These are phyloP conservation scores for Aphelinus certus DNA, from an alignment of 1,140 invertebrate species.

Conservation along the genomic window DNA sequence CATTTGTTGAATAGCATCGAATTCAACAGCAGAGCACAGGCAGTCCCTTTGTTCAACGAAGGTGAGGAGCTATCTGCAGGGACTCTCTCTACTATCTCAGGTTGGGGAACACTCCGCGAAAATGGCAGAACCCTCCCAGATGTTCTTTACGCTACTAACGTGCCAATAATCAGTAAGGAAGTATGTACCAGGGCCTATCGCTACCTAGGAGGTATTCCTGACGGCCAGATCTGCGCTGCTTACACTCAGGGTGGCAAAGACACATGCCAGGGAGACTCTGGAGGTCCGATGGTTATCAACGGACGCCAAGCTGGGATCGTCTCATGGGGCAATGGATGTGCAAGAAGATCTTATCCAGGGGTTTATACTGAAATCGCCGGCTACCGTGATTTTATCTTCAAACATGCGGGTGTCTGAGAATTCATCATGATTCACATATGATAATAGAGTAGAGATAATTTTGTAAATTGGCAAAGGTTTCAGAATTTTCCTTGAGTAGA, in stretches of 20 bases:
- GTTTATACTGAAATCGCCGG: conserved; percentile 48
- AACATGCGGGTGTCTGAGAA: conserved; percentile 14
- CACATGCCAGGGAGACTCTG: conserved; percentile 74
- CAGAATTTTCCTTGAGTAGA: too few relatives aligned
- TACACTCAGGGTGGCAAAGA: conserved; percentile 58
- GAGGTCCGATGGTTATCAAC: conserved; percentile 70
- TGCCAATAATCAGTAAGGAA: conserved; percentile 35
- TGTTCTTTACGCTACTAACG: conserved; percentile 19
- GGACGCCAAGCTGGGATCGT: conserved; percentile 51
- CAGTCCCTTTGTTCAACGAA: conserved; percentile 58
- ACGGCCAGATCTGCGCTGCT: conserved; percentile 28
- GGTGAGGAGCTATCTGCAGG: conserved; percentile 24
- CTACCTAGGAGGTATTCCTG: conserved; percentile 30
- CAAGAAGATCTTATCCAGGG: conserved; percentile 57
- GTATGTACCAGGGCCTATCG: conserved; percentile 31
- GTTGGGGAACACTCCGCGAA: conserved; percentile 45
- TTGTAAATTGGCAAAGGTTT: too few relatives aligned
- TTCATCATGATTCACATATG: too few relatives aligned
- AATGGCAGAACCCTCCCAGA: not conserved
- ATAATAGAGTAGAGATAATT: too few relatives aligned
- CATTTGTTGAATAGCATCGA: conserved; percentile 65
- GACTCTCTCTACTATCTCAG: conserved; percentile 38
- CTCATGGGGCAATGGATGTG: conserved; percentile 74
- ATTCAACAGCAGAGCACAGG: conserved; percentile 66
- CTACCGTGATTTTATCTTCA: conserved; percentile 53